Conservation (phyloP, 2,797 vertebrate genomes). For the Sparidentex hasta region DNA sequence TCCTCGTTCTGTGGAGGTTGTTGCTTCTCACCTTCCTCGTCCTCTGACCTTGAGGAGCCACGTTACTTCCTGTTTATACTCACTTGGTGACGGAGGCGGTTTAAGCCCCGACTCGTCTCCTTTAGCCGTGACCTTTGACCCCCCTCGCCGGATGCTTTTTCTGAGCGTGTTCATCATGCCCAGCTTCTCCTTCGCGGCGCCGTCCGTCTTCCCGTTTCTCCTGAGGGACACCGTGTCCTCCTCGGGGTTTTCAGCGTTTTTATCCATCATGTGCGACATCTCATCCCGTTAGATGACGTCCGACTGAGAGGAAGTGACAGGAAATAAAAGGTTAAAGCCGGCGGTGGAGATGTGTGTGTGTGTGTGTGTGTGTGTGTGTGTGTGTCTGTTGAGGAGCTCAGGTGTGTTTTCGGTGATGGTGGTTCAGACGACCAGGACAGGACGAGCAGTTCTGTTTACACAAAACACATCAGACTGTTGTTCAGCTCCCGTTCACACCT, state of each 20-base stretch:
- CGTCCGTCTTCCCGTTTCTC: conserved; percentile 23
- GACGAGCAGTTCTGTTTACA: conserved; percentile 73
- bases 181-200: not conserved
- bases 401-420: conserved; percentile 2
- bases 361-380: not conserved
- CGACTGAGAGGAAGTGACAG: conserved; percentile 6
- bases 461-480: conserved; percentile 60
- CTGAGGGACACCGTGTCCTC: conserved; percentile 39
- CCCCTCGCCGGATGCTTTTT: conserved; percentile 38
- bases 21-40: not conserved
- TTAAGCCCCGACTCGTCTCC: not conserved
- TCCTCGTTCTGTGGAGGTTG: not conserved
- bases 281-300: not conserved
- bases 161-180: conserved; percentile 34
- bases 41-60: conserved; percentile 54
- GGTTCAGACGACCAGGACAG: conserved; percentile 19
- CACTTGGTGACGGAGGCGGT: conserved; percentile 71
- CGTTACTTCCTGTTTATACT: conserved; percentile 48
- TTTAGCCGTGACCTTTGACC: conserved; percentile 34
- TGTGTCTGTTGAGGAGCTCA: not conserved
- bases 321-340: not conserved
- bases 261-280: conserved; percentile 60
- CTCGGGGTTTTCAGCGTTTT: not conserved
- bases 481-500: too few species aligned
- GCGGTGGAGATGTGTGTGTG: not conserved